Base-by-base conservation (phyloP, 2,888 invertebrate species). In the Eristalis arbustorum region DNA sequence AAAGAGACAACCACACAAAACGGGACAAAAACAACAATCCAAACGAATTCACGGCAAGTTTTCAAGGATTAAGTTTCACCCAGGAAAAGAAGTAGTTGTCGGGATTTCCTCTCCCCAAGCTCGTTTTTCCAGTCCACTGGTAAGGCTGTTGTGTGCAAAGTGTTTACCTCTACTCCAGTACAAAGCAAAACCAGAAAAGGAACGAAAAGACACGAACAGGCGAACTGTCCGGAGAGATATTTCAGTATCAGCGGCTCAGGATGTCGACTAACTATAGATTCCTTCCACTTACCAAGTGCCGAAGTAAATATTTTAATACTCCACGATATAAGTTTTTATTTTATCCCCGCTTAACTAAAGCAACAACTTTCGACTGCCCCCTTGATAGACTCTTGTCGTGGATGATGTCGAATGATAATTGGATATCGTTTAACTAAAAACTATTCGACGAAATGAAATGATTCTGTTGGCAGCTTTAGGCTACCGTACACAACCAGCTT, bases 31-130 rank as follows among this genome's bases (percentile, higher is more conserved):
- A 74, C 64, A 77, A 67, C n/a, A 76, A 63, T 76, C 23, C 25
- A 11, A 77, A 25, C 37, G 68, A 63, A 64, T 68, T 73, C 25
- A 63, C 42, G 62, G 71, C 63, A 57, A 84, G 63, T 80, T 84
- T 73, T 63, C 49, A 73, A 76, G 76, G 84, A 76, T 84, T 80
- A 76, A 69, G 80, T 84, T 84, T 84, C 76, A 73, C 37, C 80
- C 49, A 68, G 72, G 68, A 80, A 84, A 76, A 73, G 59, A 42
- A 61, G 49, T 49, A 75, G 59, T 76, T 73, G 79, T 80, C 59
- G 76, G 76, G 80, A 75, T 80, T 80, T 80, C 72, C 67, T 73
- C 67, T 73, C 3, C 62, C 8, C 73, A 73, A 76, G 64, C 59
- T 83, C 64, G 40, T 74, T 79, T 75, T 78, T 75, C 34, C 49